Evolutionary conservation across 2,113 vertebrate genomes (phyloP).

Genomic region (Pelusios castaneus): DNA sequence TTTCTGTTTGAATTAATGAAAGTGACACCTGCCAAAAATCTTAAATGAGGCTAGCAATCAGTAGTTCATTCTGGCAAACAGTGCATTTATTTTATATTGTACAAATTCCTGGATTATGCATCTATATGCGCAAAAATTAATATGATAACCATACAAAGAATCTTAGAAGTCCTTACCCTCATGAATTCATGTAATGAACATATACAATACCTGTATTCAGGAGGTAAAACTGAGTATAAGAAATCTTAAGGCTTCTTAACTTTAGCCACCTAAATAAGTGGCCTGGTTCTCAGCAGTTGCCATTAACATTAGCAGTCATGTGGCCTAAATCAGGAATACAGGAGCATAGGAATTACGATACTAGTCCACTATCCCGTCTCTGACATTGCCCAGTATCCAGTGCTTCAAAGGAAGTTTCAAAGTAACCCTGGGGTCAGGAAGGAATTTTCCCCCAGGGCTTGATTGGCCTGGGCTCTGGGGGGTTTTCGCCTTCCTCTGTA

Average conservation of each 20-base stretch:
- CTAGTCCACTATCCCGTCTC: neutral
- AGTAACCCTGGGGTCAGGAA: no score
- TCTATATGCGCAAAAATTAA: neutral
- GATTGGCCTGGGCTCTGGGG: no score
- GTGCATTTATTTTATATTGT: neutral
- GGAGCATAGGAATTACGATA: neutral
- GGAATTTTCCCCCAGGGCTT: no score
- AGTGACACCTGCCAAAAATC: neutral
- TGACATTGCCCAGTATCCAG: neutral
- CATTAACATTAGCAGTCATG: neutral
- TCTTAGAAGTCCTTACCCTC: neutral
- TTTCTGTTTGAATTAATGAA: slow-evolving; percentile 29
- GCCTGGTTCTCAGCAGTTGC: neutral
- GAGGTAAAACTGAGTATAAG: neutral
- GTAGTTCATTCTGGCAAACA: neutral
- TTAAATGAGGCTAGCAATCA: neutral
- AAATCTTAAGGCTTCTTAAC: neutral
- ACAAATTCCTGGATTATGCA: neutral
- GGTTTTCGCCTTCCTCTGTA: no score
- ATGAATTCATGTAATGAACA: neutral
- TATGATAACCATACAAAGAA: neutral
- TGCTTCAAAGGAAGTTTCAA: neutral
- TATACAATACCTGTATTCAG: neutral
- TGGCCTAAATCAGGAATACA: neutral
- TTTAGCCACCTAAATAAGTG: neutral